phyloP scores from a whole-genome alignment of 2,113 vertebrate species.

The Erythrolamprus reginae region DNA sequence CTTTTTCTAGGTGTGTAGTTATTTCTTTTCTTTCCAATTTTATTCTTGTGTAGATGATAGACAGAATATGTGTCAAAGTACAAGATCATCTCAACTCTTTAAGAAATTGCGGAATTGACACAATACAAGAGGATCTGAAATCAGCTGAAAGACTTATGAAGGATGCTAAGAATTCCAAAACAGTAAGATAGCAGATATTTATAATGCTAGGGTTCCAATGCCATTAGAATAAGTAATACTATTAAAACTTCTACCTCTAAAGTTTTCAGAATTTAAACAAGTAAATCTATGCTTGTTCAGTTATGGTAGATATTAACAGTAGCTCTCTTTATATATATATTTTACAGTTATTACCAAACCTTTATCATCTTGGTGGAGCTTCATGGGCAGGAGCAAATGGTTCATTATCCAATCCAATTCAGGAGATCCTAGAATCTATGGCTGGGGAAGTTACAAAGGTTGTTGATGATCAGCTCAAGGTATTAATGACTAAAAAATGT shows the following conservation, averaged over 20 bases:
- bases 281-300: neutral
- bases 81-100: slow-evolving; percentile 97
- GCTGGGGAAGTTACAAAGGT: slow-evolving; percentile 92
- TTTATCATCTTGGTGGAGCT: slow-evolving; percentile 86
- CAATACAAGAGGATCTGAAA: slow-evolving; percentile 86
- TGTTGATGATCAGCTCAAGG: slow-evolving; percentile 95
- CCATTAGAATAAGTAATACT: neutral
- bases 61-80: slow-evolving; percentile 95
- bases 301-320: slow-evolving; percentile 14
- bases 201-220: neutral
- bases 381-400: slow-evolving; percentile 79
- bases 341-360: slow-evolving; percentile 86
- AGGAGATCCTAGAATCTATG: slow-evolving; percentile 93
- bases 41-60: slow-evolving; percentile 83
- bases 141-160: slow-evolving; percentile 88
- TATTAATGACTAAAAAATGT: slow-evolving; percentile 46
- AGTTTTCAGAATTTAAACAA: neutral
- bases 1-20: neutral
- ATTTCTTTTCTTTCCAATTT: neutral
- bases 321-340: neutral
- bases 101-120: slow-evolving; percentile 79
- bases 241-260: neutral
- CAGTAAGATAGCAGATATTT: slow-evolving; percentile 63
- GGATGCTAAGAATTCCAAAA: slow-evolving; percentile 96
- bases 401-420: slow-evolving; percentile 81